Evolutionary conservation across 2,113 vertebrate genomes (phyloP).

Genomic region (Atrichornis clamosus): DNA sequence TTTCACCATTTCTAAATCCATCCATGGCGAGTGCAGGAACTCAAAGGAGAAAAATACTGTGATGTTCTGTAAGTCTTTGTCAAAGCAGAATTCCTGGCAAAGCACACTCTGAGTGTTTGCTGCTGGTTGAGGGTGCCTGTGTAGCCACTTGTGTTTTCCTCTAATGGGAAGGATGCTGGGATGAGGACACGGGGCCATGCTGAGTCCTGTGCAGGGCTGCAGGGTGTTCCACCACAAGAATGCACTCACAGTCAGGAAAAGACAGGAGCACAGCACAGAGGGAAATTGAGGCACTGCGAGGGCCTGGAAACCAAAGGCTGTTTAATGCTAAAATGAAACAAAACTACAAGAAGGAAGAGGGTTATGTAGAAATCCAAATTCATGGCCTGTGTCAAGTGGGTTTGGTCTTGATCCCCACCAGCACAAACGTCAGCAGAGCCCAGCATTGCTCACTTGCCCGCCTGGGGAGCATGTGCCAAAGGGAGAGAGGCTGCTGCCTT

Average conservation of each 20-base stretch:
- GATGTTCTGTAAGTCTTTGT: not conserved
- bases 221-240: fast-evolving
- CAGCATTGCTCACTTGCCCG: not conserved
- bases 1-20: not conserved
- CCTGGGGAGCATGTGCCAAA: not conserved
- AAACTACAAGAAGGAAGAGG: not conserved
- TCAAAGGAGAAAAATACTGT: not conserved
- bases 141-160: not conserved
- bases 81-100: not conserved
- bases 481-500: not conserved
- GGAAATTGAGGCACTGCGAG: not conserved
- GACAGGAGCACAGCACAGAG: not conserved
- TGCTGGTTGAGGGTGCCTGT: not conserved
- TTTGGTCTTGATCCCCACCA: not conserved
- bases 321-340: not conserved
- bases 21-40: not conserved
- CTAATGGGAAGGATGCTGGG: not conserved
- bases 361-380: fast-evolving
- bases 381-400: not conserved
- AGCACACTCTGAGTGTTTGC: not conserved
- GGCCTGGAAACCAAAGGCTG: not conserved
- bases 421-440: not conserved
- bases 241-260: fast-evolving
- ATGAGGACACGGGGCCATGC: fast-evolving
- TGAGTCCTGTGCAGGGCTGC: not conserved